Percentiles rank a stretch among this genome's conserved stretches.
phyloP scores from a whole-genome alignment of 2,113 vertebrate species.

The Eleginops maclovinus region DNA sequence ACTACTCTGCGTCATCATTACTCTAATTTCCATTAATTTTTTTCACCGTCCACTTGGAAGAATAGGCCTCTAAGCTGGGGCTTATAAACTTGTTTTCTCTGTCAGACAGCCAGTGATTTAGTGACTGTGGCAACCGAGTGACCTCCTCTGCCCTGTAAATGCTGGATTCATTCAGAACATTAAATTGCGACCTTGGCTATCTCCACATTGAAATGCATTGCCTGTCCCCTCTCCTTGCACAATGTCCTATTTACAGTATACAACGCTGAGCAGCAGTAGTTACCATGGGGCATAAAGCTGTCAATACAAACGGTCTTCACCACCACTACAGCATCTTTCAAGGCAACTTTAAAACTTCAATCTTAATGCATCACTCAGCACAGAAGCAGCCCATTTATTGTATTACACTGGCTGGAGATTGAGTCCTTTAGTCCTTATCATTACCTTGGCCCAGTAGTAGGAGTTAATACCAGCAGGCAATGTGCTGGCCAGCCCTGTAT shows the following conservation, averaged over 20 bases:
- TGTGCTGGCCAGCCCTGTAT: constrained; percentile 22
- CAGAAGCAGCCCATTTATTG: constrained; percentile 37
- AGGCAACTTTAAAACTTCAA: constrained; percentile 57
- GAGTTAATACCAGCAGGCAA: constrained; percentile 32
- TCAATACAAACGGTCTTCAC: constrained; percentile 45
- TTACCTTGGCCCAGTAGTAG: constrained; percentile 18
- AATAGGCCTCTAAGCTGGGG: constrained; percentile 15
- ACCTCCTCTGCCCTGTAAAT: constrained; percentile 60
- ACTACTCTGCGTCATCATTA: constrained; percentile 44
- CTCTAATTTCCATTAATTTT: constrained; percentile 24
- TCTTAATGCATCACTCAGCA: constrained; percentile 51
- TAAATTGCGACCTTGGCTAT: constrained; percentile 64
- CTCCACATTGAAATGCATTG: constrained; percentile 71
- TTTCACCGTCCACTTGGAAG: constrained; percentile 11
- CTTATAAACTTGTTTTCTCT: constrained; percentile 59
- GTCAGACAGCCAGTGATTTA: constrained; percentile 48
- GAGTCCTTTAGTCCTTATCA: constrained; percentile 57
- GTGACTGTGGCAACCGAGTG: constrained; percentile 37
- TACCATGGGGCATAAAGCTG: constrained; percentile 66
- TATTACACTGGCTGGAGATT: constrained; percentile 49
- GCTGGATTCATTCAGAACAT: constrained; percentile 56
- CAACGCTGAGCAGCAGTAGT: constrained; percentile 50
- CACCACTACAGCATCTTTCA: constrained; percentile 57
- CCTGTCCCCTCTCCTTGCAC: constrained; percentile 30
- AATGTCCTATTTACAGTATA: constrained; percentile 62